phyloP scores from a whole-genome alignment of 2,888 invertebrate species.

The Drosophila melanosoma region DNA sequence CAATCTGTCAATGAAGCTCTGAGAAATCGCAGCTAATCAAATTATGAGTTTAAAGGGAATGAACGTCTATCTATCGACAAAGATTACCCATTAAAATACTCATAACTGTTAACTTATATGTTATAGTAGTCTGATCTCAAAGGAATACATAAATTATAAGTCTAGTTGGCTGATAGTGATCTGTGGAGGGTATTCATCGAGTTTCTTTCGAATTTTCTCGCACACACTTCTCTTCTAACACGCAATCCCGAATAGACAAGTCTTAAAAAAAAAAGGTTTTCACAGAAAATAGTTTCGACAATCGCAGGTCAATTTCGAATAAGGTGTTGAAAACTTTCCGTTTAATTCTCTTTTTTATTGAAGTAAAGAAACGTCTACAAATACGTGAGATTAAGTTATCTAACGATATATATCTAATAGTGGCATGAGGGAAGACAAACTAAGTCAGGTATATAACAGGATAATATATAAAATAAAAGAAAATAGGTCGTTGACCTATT shows the following conservation, averaged over 20 bases:
- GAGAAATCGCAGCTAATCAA: not conserved
- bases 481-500: not conserved
- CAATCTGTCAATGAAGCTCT: constrained; percentile 1
- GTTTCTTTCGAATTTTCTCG: not conserved
- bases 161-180: not conserved
- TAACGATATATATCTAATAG: not conserved
- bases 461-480: not conserved
- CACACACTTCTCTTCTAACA: not conserved
- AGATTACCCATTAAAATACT: too few relatives aligned
- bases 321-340: constrained; percentile 23
- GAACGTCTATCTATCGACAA: too few relatives aligned
- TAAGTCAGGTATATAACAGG: not conserved
- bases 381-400: constrained; percentile 11
- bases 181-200: not conserved
- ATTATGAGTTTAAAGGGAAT: not conserved
- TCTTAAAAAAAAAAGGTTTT: not conserved
- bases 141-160: not conserved
- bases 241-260: not conserved
- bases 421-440: not conserved
- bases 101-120: not conserved
- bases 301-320: not conserved
- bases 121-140: not conserved
- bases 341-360: not conserved
- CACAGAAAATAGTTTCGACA: not conserved
- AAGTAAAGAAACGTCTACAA: not conserved